phyloP scores from a whole-genome alignment of 23 tunicate genomes.

The Botrylloides violaceus region DNA sequence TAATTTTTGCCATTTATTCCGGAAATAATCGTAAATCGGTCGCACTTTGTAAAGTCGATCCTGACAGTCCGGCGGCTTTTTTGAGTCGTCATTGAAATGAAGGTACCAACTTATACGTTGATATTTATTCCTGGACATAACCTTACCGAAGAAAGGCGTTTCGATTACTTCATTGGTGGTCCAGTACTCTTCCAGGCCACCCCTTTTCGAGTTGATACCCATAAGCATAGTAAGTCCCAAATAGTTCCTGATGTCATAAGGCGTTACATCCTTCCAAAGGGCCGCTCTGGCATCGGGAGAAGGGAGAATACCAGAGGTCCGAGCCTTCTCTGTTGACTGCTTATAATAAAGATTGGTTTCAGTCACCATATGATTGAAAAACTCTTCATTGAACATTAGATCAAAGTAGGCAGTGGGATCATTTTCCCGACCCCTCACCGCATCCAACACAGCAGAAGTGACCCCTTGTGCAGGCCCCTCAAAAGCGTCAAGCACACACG shows the following conservation, averaged over 20 bases:
- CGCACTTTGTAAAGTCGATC: constrained; percentile 25
- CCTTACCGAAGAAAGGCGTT: constrained; percentile 2
- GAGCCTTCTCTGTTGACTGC: no score
- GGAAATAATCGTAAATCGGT: constrained; percentile 11
- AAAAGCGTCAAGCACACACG: no score
- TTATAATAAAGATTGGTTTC: no score
- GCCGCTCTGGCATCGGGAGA: not conserved
- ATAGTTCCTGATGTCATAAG: not conserved
- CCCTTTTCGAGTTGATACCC: not conserved
- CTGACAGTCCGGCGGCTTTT: constrained; percentile 7
- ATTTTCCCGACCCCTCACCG: no score
- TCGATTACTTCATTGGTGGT: not conserved
- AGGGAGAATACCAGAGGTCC: no score
- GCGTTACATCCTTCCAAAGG: not conserved
- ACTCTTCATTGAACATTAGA: no score
- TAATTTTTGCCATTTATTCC: constrained; percentile 18
- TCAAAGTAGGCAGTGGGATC: no score
- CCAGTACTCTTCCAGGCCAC: not conserved
- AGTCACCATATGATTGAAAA: no score
- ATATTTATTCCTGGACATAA: constrained; percentile 22
- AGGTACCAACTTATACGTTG: constrained; percentile 12
- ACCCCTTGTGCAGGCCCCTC: no score
- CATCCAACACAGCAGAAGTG: no score
- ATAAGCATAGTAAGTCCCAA: not conserved
- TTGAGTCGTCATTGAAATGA: constrained; percentile 32